Conservation (phyloP, 2,113 vertebrate genomes). For the Aepyceros melampus region DNA sequence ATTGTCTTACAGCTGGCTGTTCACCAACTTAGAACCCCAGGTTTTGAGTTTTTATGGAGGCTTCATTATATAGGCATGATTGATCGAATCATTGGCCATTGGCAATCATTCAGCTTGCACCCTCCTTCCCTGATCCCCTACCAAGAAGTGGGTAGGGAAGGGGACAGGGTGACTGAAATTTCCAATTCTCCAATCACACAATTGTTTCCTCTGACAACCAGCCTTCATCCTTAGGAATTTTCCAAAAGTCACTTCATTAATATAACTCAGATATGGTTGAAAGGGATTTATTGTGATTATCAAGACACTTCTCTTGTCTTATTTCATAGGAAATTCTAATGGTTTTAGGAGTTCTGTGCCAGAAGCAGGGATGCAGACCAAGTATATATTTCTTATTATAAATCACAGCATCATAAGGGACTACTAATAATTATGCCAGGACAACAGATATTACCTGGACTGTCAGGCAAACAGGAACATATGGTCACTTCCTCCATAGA, state of each 20-base stretch:
- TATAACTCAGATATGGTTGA: neutral
- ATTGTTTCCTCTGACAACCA: neutral
- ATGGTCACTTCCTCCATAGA: neutral
- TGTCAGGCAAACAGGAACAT: neutral
- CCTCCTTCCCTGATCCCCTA: neutral
- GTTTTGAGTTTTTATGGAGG: neutral
- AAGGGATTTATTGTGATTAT: neutral
- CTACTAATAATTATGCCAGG: neutral
- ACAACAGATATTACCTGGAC: neutral
- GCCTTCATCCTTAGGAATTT: neutral
- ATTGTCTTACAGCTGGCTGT: neutral
- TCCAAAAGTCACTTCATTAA: neutral
- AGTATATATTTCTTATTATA: neutral
- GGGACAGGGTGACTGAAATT: neutral
- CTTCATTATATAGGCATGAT: neutral
- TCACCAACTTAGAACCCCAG: neutral
- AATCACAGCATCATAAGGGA: neutral
- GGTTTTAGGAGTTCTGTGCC: neutral
- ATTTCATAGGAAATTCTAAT: neutral
- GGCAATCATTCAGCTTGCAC: neutral
- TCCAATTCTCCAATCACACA: neutral
- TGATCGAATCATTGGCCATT: neutral
- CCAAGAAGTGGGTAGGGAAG: no score
- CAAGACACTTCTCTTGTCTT: neutral
- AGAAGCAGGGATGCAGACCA: neutral